Base-by-base conservation (phyloP, 2,113 vertebrate genomes). In the Dascyllus trimaculatus region DNA sequence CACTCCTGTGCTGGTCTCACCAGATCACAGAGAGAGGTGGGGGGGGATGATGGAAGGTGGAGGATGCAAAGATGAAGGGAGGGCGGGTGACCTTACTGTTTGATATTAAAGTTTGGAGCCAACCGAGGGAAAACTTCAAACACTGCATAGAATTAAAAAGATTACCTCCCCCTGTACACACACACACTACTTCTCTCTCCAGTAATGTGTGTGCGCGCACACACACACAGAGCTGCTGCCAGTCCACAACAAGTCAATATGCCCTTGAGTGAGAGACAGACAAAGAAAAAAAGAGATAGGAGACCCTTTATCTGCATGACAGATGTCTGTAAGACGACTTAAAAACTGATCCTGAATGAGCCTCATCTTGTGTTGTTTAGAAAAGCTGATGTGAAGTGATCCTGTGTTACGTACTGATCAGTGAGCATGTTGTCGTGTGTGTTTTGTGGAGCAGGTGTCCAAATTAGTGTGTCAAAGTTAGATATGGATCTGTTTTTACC, bases 101-200 rank as follows among this genome's bases (percentile, higher is more conserved):
- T 88, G 74, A 86, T 88, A 81, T 85, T 75, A 69, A 85, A 83
- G 75, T 88, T 90, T 72, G 59, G 59, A 77, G 78, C 38, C 38
- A 35, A 83, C 67, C 68, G 51, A 77, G 32, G 60, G 11, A 67
- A 75, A 72, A 87, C 76, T 89, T 90, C 87, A 90, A 92, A 91
- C 80, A 65, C 69, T 76, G 64, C 32, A 62, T 65, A 81, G 63
- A 89, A 84, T 78, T 63, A 81, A 77, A 86, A 80, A 82, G 54
- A 87, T 88, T 80, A 89, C 71, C 25, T 64, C 57, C 64, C 24
- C 4, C 53, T 22, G 25, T 4, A 24, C 15, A 60, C 45, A 35
- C 24, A 63, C 21, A 35, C 59, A 62, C 59, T 11, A 60, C 43
- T 8, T 19, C 3, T 72, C 22, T 60, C 26, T 63, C 8, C 45